These are phyloP conservation scores for Ochropleura plecta DNA, from an alignment of 2,888 invertebrate species.

Conservation along the genomic window DNA sequence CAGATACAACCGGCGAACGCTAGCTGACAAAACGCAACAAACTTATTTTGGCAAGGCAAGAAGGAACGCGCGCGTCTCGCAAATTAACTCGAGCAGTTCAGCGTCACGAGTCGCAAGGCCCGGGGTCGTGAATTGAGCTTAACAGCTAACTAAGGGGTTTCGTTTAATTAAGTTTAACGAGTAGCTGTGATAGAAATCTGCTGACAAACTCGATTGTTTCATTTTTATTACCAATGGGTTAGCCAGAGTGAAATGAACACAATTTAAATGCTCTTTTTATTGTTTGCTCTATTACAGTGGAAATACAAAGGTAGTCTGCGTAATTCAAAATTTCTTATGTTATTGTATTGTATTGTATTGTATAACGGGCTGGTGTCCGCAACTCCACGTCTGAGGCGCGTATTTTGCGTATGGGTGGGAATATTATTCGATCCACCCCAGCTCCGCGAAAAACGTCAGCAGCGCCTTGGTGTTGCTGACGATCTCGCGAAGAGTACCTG, in stretches of 20 bases:
- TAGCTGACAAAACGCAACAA: not conserved
- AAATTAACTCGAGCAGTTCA: not conserved
- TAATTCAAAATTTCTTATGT: too few relatives aligned
- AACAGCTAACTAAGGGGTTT: slow-evolving; percentile 45
- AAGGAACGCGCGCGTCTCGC: not conserved
- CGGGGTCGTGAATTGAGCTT: not conserved
- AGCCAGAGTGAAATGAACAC: not conserved
- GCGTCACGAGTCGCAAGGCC: not conserved
- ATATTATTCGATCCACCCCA: too few relatives aligned
- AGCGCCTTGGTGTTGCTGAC: too few relatives aligned
- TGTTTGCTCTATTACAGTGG: not conserved
- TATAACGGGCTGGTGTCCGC: too few relatives aligned
- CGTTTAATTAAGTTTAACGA: slow-evolving; percentile 54
- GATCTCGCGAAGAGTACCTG: too few relatives aligned
- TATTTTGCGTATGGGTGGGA: too few relatives aligned
- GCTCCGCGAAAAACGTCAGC: too few relatives aligned
- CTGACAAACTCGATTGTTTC: slow-evolving; percentile 20
- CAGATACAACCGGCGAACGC: not conserved
- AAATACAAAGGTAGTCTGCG: too few relatives aligned
- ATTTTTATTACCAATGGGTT: slow-evolving; percentile 24
- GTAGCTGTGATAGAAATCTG: slow-evolving; percentile 20
- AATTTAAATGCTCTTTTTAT: not conserved
- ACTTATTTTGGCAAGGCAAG: not conserved
- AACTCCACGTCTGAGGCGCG: too few relatives aligned
- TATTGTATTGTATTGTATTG: too few relatives aligned